Percentiles rank a stretch among this genome's conserved stretches.
Evolutionary conservation across 1,140 invertebrate species (phyloP).

Genomic region (Polyergus mexicanus): DNA sequence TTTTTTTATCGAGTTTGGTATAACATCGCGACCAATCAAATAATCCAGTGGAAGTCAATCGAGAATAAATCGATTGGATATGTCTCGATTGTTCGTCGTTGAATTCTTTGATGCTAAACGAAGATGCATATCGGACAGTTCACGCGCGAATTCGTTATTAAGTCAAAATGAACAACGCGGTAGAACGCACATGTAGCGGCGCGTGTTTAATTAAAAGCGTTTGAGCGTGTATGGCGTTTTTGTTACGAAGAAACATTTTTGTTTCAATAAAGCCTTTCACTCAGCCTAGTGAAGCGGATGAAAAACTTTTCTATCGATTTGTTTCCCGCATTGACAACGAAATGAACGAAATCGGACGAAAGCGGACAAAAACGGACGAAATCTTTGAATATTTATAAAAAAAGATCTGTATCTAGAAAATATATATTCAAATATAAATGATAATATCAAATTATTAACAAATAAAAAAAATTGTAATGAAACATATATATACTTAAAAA

Average conservation of each 20-base stretch:
- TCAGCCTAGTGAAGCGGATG: slow-evolving; percentile 29
- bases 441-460: background rate
- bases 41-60: background rate
- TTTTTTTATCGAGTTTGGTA: background rate
- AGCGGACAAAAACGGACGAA: background rate
- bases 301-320: slow-evolving; percentile 37
- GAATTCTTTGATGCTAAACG: background rate
- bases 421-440: background rate
- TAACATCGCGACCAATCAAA: background rate
- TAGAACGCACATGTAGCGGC: background rate
- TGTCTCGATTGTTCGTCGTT: background rate
- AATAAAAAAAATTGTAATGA: background rate
- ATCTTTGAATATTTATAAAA: slow-evolving; percentile 2
- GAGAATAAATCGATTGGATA: slow-evolving; percentile 29
- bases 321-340: background rate
- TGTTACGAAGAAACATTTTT: slow-evolving; percentile 35
- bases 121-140: slow-evolving; percentile 26
- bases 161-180: slow-evolving; percentile 16
- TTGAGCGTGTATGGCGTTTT: slow-evolving; percentile 40
- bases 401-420: slow-evolving; percentile 6
- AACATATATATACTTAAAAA: background rate
- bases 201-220: slow-evolving; percentile 54
- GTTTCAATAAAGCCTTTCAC: slow-evolving; percentile 30
- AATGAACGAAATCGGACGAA: background rate
- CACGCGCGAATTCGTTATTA: slow-evolving; percentile 49